Percentiles rank a stretch among this genome's conserved stretches.
Evolutionary conservation across 1,140 invertebrate species (phyloP).

Genomic region (Holotrichia oblita): DNA sequence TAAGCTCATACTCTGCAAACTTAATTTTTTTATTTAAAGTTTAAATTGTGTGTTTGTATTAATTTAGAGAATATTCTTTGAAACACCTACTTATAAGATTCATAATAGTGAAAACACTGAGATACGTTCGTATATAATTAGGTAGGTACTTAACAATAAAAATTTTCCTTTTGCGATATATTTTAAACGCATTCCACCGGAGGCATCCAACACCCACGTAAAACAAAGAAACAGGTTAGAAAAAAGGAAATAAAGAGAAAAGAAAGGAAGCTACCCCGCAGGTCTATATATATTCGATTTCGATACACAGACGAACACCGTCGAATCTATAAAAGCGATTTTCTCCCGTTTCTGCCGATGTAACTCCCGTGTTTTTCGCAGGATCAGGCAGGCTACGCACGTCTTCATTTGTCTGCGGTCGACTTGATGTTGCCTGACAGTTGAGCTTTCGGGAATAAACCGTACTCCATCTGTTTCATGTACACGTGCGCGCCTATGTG

Average conservation of each 20-base stretch:
- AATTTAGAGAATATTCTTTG: no score
- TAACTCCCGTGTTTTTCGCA: conserved; percentile 26
- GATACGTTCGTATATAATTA: no score
- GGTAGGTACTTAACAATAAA: no score
- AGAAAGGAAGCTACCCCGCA: background rate
- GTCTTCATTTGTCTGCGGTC: conserved; percentile 40
- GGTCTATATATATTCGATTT: conserved; percentile 6
- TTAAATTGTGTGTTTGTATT: no score
- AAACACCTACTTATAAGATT: no score
- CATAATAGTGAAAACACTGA: no score
- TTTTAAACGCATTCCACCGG: background rate
- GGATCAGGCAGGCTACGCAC: conserved; percentile 36
- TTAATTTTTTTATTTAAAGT: no score
- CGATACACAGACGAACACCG: conserved; percentile 25
- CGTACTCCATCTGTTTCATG: background rate
- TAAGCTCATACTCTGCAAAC: no score
- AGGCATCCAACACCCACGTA: background rate
- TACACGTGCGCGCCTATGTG: background rate
- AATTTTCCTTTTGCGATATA: background rate
- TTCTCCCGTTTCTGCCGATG: conserved; percentile 24
- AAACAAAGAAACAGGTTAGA: conserved; percentile 1
- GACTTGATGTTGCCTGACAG: conserved; percentile 36
- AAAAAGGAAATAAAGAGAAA: background rate
- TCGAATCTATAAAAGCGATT: conserved; percentile 38
- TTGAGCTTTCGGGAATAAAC: conserved; percentile 34